Evolutionary conservation across 2,113 vertebrate species (phyloP).

Genomic region (Dipodomys merriami): DNA sequence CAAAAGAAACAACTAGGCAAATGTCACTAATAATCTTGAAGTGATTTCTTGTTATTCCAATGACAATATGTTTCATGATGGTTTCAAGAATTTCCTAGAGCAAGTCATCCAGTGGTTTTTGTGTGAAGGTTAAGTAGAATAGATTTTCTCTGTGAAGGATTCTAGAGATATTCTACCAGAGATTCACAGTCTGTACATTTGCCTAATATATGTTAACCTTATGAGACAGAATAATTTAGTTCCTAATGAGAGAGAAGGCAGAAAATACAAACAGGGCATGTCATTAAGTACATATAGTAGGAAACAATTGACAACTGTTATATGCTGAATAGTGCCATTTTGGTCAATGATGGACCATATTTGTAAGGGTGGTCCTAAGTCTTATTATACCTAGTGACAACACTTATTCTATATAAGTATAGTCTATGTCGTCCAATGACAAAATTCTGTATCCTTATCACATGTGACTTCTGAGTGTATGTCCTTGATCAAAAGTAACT

Average conservation of each 20-base stretch:
- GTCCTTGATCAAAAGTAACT: conserved; percentile 36
- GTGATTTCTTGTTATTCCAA: conserved; percentile 21
- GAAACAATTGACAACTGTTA: neutral
- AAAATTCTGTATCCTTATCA: neutral
- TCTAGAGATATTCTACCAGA: neutral
- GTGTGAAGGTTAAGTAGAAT: conserved; percentile 28
- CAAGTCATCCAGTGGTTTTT: neutral
- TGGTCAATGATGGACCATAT: neutral
- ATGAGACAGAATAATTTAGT: neutral
- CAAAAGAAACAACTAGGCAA: neutral
- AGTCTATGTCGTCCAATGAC: neutral
- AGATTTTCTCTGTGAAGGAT: conserved; percentile 22
- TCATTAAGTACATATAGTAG: neutral
- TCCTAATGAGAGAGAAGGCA: neutral
- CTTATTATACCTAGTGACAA: neutral
- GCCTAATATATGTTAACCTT: neutral
- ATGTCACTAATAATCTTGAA: conserved; percentile 1
- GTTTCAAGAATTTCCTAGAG: conserved; percentile 25
- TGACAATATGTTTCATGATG: conserved; percentile 10
- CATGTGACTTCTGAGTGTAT: neutral
- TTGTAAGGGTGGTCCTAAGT: neutral
- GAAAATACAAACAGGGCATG: neutral
- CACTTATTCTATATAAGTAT: neutral
- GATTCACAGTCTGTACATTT: neutral
- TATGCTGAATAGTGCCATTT: neutral